Percentiles rank a stretch among this genome's conserved stretches.
phyloP scores from a whole-genome alignment of 2,113 vertebrate species.

The Cisticola juncidis region DNA sequence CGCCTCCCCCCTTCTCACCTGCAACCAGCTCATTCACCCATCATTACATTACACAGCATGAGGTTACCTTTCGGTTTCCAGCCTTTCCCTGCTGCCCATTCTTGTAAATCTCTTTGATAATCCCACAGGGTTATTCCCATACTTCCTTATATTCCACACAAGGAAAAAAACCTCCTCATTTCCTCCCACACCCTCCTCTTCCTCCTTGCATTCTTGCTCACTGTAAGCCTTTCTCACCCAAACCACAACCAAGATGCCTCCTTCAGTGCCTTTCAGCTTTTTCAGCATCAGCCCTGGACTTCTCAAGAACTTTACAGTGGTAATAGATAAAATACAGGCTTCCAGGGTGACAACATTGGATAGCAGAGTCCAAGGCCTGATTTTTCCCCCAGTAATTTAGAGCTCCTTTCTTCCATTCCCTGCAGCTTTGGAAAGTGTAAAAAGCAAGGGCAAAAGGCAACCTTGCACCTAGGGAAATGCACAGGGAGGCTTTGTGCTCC shows the following conservation, averaged over 20 bases:
- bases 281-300: neutral
- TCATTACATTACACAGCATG: neutral
- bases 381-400: neutral
- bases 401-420: neutral
- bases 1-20: neutral
- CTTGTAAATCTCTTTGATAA: neutral
- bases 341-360: rapidly evolving
- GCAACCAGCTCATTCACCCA: neutral
- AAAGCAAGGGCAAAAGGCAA: neutral
- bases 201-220: neutral
- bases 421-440: neutral
- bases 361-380: neutral
- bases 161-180: neutral
- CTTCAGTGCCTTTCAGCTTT: neutral
- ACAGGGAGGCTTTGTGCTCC: neutral
- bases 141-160: constrained; percentile 17
- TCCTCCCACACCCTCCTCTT: constrained; percentile 13
- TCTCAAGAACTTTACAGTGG: neutral
- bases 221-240: neutral
- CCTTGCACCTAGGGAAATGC: neutral
- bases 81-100: neutral
- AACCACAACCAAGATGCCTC: neutral
- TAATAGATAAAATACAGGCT: neutral
- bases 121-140: neutral
- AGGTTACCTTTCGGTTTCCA: neutral